phyloP scores from a whole-genome alignment of 2,797 vertebrate genomes.

The Carapus acus region DNA sequence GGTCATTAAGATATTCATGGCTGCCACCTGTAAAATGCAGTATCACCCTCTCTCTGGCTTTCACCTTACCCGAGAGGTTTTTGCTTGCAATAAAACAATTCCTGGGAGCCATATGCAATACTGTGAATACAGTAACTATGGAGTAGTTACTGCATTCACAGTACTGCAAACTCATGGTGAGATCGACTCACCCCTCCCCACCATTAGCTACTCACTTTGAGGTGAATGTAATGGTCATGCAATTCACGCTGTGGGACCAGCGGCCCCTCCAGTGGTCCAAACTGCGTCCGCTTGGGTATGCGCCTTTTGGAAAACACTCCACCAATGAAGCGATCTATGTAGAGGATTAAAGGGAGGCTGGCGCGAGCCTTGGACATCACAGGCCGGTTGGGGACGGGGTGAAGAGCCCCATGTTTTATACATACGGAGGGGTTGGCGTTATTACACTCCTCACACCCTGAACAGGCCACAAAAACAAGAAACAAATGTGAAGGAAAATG shows the following conservation, averaged over 20 bases:
- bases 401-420: conserved; percentile 86
- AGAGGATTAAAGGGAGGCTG: conserved; percentile 90
- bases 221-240: conserved; percentile 86
- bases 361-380: conserved; percentile 90
- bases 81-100: no score
- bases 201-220: conserved; percentile 80
- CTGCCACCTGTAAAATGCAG: no score
- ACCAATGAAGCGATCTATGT: conserved; percentile 89
- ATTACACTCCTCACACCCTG: conserved; percentile 98
- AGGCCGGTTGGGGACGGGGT: conserved; percentile 90
- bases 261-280: conserved; percentile 91
- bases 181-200: no score
- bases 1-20: no score
- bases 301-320: conserved; percentile 94
- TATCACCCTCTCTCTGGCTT: no score
- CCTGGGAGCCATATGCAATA: no score
- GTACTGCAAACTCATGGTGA: no score
- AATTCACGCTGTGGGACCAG: conserved; percentile 82
- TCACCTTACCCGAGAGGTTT: no score
- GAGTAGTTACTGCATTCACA: background rate
- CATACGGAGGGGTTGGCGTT: conserved; percentile 84
- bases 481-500: background rate
- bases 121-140: background rate
- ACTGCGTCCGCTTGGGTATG: conserved; percentile 95
- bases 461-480: conserved; percentile 3